A percentile compares a stretch with the other conserved stretches of the same genome.
Evolutionary conservation across 2,113 vertebrate genomes (phyloP).

Genomic region (Macquaria australasica): DNA sequence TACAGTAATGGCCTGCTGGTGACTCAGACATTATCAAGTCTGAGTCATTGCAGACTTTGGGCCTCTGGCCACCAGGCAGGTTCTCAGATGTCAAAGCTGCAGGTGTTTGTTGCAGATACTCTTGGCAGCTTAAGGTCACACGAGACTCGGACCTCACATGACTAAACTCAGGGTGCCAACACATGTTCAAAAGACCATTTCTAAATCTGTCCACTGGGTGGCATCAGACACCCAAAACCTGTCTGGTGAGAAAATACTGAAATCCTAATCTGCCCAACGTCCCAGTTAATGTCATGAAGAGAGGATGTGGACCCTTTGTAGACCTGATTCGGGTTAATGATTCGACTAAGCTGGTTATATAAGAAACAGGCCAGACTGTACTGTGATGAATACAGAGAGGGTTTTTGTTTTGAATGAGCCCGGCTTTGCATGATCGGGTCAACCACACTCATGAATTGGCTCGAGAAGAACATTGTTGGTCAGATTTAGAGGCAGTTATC

Average conservation of each 20-base stretch:
- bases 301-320: slow-evolving; percentile 9
- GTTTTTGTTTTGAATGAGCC: slow-evolving; percentile 60
- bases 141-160: slow-evolving; percentile 62
- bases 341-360: slow-evolving; percentile 67
- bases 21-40: slow-evolving; percentile 34
- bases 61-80: slow-evolving; percentile 24
- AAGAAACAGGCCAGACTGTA: slow-evolving; percentile 74
- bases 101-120: slow-evolving; percentile 62
- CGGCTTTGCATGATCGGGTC: slow-evolving; percentile 36
- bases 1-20: neutral
- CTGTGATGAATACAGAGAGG: slow-evolving; percentile 50
- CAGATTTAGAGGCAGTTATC: slow-evolving; percentile 17
- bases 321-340: slow-evolving; percentile 67
- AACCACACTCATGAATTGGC: slow-evolving; percentile 7
- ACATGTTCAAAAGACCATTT: neutral
- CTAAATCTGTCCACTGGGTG: slow-evolving; percentile 68
- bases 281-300: slow-evolving; percentile 48
- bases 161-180: neutral
- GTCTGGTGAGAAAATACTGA: neutral
- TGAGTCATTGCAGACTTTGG: slow-evolving; percentile 45
- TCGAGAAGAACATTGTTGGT: slow-evolving; percentile 19
- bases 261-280: slow-evolving; percentile 53
- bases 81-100: slow-evolving; percentile 70
- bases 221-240: slow-evolving; percentile 46
- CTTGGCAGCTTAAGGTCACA: slow-evolving; percentile 63